phyloP scores from a whole-genome alignment of 1,140 invertebrate genomes.

The Drosophila auraria region DNA sequence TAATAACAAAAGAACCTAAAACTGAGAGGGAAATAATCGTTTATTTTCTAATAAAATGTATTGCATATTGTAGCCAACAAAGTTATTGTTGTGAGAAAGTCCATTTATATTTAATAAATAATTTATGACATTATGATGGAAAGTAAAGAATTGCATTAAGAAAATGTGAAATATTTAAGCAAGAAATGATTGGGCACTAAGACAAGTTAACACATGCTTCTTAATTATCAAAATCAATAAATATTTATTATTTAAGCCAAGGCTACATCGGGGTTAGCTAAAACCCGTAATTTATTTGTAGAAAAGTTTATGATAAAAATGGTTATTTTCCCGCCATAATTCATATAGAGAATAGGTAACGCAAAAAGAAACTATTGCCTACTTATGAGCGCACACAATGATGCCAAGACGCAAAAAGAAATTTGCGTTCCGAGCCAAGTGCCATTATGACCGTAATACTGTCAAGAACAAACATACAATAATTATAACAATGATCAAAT shows the following conservation, averaged over 20 bases:
- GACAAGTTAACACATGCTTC: not conserved
- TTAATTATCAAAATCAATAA: not conserved
- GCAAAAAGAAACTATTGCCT: slow-evolving; percentile 17
- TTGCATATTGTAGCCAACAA: no score
- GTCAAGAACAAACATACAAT: slow-evolving; percentile 32
- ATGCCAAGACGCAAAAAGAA: not conserved
- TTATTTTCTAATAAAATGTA: no score
- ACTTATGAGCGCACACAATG: slow-evolving; percentile 12
- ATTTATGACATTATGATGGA: not conserved
- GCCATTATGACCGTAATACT: slow-evolving; percentile 20
- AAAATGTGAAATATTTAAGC: not conserved
- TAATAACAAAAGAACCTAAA: no score
- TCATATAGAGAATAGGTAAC: not conserved
- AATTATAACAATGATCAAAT: slow-evolving; percentile 50
- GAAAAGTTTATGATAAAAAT: not conserved
- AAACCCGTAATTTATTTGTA: no score
- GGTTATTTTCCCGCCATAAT: no score
- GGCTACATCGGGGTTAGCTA: no score
- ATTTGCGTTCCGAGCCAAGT: not conserved
- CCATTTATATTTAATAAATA: not conserved
- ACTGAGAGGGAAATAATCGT: no score
- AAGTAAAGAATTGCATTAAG: not conserved
- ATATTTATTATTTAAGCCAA: not conserved
- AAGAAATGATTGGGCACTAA: not conserved
- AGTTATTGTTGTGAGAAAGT: not conserved